Evolutionary conservation across 2,113 vertebrate species (phyloP), one percentile per base, ranked within the genome.

Genomic region (Apteryx mantelli): DNA sequence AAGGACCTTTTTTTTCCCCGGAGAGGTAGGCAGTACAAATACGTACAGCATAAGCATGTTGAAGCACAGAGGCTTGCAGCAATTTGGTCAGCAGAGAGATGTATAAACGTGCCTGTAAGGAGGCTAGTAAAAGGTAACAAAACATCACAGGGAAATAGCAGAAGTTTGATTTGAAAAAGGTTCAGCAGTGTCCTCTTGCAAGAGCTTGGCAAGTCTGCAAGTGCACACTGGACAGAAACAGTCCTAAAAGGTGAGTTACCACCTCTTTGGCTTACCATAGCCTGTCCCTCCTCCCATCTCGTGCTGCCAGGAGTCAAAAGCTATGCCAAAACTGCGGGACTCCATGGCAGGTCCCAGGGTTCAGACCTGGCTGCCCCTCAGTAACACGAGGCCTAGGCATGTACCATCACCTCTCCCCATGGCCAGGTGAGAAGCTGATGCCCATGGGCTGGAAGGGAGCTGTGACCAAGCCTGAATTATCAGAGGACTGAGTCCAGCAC

Each of bases 161-260:
- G 24, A 32, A n/a, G 1, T 0, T 4, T 12, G n/a, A 50, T 28
- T 56, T 64, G 14, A 30, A 64, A 48, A 38, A 2, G 1, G 30
- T 44, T n/a, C 25, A 85, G 48, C 7, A 0, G n/a, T 5, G 5
- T 3, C 28, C 48, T 55, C 30, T 38, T 14, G 34, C 9, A 19
- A 25, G 75, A 52, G 55, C 30, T 48, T 84, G 38, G 46, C 38
- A 55, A 63, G 46, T 82, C 64, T 82, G 42, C 3, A 2, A 5
- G 50, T 18, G 13, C 42, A 34, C 52, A 11, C 22, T 12, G 5
- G 48, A 64, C 42, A 90, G 15, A 82, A 70, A 34, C 17, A 21
- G 26, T 52, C 82, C n/a, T 25, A 70, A 32, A 58, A n/a, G 28
- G 32, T 65, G 36, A 65, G 60, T 40, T 36, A 48, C 28, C 50